phyloP scores from a whole-genome alignment of 2,888 invertebrate genomes.

The Eupithecia pulchellata region DNA sequence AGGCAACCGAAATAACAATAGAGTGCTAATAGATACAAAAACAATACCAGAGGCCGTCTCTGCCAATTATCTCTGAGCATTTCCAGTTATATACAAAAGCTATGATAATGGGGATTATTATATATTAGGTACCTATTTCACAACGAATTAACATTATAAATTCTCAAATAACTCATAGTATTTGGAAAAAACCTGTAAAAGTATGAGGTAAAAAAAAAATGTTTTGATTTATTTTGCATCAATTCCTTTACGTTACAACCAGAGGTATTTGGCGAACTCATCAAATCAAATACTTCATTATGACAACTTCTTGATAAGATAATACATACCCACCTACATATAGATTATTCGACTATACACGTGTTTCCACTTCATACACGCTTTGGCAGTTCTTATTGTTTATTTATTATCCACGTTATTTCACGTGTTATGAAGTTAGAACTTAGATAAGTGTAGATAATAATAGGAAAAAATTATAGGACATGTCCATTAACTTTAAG shows the following conservation, averaged over 20 bases:
- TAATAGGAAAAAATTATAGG: conserved; percentile 24
- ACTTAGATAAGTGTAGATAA: background rate
- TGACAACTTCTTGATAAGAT: conserved; percentile 14
- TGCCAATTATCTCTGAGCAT: conserved; percentile 16
- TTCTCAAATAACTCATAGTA: too few species aligned
- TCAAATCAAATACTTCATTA: conserved; percentile 1
- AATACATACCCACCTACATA: background rate
- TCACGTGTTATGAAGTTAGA: conserved; percentile 49
- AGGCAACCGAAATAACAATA: conserved; percentile 30
- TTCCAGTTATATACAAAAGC: background rate
- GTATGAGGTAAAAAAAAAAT: too few species aligned
- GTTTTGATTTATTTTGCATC: too few species aligned
- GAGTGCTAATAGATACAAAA: conserved; percentile 28
- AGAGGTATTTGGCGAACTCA: background rate
- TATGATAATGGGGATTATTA: too few species aligned
- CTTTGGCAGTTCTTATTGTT: conserved; percentile 63
- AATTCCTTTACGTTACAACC: background rate
- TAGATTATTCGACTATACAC: conserved; percentile 37
- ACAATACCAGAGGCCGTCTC: conserved; percentile 19
- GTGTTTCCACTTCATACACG: conserved; percentile 48
- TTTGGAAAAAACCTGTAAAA: too few species aligned
- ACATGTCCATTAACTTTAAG: conserved; percentile 42
- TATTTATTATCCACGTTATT: conserved; percentile 58
- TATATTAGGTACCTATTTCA: too few species aligned
- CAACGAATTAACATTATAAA: too few species aligned